Base-by-base conservation (phyloP, 2,888 invertebrate genomes). In the Bembecia ichneumoniformis region DNA sequence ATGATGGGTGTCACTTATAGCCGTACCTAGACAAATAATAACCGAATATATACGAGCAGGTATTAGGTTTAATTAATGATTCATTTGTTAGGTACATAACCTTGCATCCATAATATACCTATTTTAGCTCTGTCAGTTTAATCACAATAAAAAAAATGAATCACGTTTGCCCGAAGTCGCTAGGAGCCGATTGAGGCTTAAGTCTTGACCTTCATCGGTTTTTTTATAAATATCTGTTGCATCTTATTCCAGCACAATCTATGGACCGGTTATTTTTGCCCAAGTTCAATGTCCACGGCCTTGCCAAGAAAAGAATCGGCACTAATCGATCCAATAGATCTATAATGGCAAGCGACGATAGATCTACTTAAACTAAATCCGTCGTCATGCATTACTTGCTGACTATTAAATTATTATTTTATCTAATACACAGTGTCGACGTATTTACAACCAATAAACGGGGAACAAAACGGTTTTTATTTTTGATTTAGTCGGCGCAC, bases 311-410 rank as follows among this genome's bases (percentile, higher is more conserved):
- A 28, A 28, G 28, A 28, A 52, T 47, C 46, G 28, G 43, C 17
- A 40, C 43, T 16, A 34, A 49, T 47, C 50, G 50, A 53, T 43
- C 48, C 16, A 13, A 46, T 10, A 45, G 47, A 43, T 11, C 16
- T 43, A 49, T 56, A 55, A 58, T 55, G 52, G 51, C 20, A 11
- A 15, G 15, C 52, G 58, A n/a, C 46, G 60, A 62, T 49, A 53
- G 60, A 54, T 58, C 52, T 53, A 58, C 61, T 62, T 58, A 52
- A 46, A 54, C 51, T 57, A 58, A 60, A 60, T 58, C 58, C 36
- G 17, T 58, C 56, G 10, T 17, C 47, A n/a, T 34, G 15, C 43
- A 47, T 56, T 56, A 57, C 50, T 28, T 50, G 53, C 52, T 48
- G 47, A 47, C 14, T 47, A 13, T 35, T 52, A 54, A 59, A 54